A percentile compares a stretch with the other conserved stretches of the same genome.
Evolutionary conservation across 2,797 vertebrate genomes (phyloP).

Genomic region (Novumbra hubbsi): DNA sequence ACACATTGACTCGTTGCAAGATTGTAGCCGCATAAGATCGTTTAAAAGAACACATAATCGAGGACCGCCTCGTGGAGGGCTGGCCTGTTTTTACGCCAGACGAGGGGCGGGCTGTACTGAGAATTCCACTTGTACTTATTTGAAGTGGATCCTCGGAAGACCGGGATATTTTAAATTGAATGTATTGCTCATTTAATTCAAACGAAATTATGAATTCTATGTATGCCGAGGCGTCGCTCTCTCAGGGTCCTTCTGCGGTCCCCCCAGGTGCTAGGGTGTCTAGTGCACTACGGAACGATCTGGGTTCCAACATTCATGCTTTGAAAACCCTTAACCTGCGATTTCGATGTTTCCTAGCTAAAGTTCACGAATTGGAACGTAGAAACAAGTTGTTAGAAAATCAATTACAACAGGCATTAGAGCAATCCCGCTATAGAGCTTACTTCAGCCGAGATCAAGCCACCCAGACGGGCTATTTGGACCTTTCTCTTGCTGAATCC

Average conservation of each 20-base stretch:
- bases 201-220: slow-evolving; percentile 71
- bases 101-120: slow-evolving; percentile 67
- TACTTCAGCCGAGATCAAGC: slow-evolving; percentile 77
- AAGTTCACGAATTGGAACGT: slow-evolving; percentile 85
- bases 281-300: slow-evolving; percentile 79
- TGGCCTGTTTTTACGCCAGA: slow-evolving; percentile 68
- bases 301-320: slow-evolving; percentile 84
- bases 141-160: slow-evolving; percentile 14
- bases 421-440: slow-evolving; percentile 67
- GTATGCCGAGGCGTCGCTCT: slow-evolving; percentile 71
- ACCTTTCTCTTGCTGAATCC: slow-evolving; percentile 21
- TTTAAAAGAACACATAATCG: slow-evolving; percentile 23
- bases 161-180: neutral
- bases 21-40: slow-evolving; percentile 14
- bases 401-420: slow-evolving; percentile 75
- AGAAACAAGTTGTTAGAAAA: slow-evolving; percentile 83
- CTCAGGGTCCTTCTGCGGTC: slow-evolving; percentile 33
- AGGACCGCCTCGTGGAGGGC: slow-evolving; percentile 7
- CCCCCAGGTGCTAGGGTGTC: slow-evolving; percentile 68
- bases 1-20: slow-evolving; percentile 16
- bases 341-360: slow-evolving; percentile 85
- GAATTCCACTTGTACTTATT: slow-evolving; percentile 67
- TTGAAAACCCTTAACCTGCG: slow-evolving; percentile 85
- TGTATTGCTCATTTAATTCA: neutral
- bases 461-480: slow-evolving; percentile 70